Percentiles rank a stretch among this genome's conserved stretches.
phyloP scores from a whole-genome alignment of 1,140 invertebrate genomes.

The Mamestra configurata region DNA sequence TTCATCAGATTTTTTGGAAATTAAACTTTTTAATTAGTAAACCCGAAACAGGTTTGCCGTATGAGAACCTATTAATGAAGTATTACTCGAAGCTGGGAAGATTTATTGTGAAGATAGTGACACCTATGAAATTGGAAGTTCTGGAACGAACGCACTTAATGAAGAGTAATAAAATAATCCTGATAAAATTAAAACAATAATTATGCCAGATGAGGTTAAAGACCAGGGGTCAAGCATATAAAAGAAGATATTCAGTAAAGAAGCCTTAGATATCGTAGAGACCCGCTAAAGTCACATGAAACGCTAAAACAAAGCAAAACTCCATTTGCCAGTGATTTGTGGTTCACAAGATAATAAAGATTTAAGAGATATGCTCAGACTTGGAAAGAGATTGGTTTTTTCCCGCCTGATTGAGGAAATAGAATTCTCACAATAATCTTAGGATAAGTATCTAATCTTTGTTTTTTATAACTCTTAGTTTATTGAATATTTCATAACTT shows the following conservation, averaged over 20 bases:
- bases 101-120: not conserved
- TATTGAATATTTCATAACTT: not conserved
- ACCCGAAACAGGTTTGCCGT: slow-evolving; percentile 55
- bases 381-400: slow-evolving; percentile 21
- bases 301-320: slow-evolving; percentile 18
- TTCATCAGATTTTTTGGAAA: slow-evolving; percentile 65
- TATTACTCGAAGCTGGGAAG: not conserved
- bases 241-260: not conserved
- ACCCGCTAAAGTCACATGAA: not conserved
- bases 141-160: not conserved
- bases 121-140: not conserved
- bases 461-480: not conserved
- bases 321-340: slow-evolving; percentile 7
- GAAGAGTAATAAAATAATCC: not conserved
- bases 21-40: slow-evolving; percentile 66
- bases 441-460: not conserved
- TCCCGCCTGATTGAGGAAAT: slow-evolving; percentile 5
- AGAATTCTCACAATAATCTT: not conserved
- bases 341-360: slow-evolving; percentile 14
- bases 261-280: slow-evolving; percentile 11
- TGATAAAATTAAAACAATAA: not conserved
- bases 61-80: slow-evolving; percentile 40
- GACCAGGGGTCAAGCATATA: not conserved
- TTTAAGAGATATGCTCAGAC: not conserved
- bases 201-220: not conserved